Evolutionary conservation across 2,888 invertebrate species (phyloP), one percentile per base, ranked within the genome.

Genomic region (Helicoverpa assulta): DNA sequence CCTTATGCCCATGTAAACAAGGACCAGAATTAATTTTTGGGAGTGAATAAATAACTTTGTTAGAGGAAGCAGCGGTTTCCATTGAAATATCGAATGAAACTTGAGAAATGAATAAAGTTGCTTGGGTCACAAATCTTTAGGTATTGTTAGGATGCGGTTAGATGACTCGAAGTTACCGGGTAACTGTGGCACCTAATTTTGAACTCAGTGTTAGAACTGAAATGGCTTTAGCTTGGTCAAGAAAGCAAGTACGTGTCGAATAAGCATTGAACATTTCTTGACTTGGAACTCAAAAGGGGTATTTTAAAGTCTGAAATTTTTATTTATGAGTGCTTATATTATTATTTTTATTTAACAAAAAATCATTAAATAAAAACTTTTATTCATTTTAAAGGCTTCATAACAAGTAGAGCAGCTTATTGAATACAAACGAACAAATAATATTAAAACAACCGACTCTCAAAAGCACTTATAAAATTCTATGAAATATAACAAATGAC

Each of bases 81-180:
- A 79, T 77, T 77, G 73, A 77, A 81, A 81, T 82, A 79, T 82
- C 67, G 76, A 81, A 77, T 76, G 80, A 75, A 78, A 81, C 67
- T 81, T 83, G 81, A 81, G 78, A 83, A 81, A 85, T 85, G 70
- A 77, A 76, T 60, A 73, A 85, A 85, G 79, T 85, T 85, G 59
- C 37, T 52, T 19, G 51, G 59, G 33, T 66, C 67, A 78, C 67
- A 74, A 80, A 80, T 80, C 71, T 69, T 77, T 67, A 62, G 67
- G 53, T 51, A 68, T 78, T 78, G 78, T 65, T 55, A 65, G 57
- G 61, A 40, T 2, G 53, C 51, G 19, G 55, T 52, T 54, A 51
- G 52, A 65, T 57, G 43, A 57, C 43, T 78, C 18, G 5, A 59
- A 71, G 19, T 72, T 56, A 33, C 52, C 0, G n/a, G 14, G 29